Evolutionary conservation across 2,797 vertebrate genomes (phyloP), one percentile per base, ranked within the genome.

Genomic region (Hylomyscus alleni): DNA sequence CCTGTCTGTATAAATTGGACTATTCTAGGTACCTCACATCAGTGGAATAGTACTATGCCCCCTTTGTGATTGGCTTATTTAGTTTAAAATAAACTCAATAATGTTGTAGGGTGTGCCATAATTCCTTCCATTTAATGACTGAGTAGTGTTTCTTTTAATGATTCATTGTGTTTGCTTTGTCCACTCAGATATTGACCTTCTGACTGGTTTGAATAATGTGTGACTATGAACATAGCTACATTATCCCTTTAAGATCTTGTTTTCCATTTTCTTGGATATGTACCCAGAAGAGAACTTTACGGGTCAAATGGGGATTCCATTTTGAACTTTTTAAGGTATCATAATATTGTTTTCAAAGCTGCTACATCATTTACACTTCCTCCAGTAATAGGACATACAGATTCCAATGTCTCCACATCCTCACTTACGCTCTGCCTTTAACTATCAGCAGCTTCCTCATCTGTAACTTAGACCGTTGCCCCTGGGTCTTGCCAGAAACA

Each of bases 121-220:
- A 88, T 69, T n/a, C 54, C 40, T 72, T 76, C 37, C 40, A 58
- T 93, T 92, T 95, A 9, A 34, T 84, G 54, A 17, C 73, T 67
- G 75, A 78, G 29, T 75, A 54, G 60, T 92, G 58, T 31, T 15
- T 9, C 26, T 47, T 47, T 40, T 22, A 14, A 50, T 75, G 47
- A 47, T n/a, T 8, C 20, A 34, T 10, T 19, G 12, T 87, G 12
- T 87, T 87, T 44, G 19, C 37, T 72, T 88, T 84, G 56, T 29
- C 54, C 40, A 52, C 15, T 92, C 29, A 31, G 88, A 75, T 78
- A 13, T 10, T 24, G 29, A 40, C 26, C 22, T 12, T 20, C 24
- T 58, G 54, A 37, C 86, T 85, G 13, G 17, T 67, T 62, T 87
- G 44, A 94, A 52, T 56, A 73, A 15, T 24, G 34, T 13, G 4